Conservation (phyloP, 2,888 invertebrate species). For the Macroteleia sp. region DNA sequence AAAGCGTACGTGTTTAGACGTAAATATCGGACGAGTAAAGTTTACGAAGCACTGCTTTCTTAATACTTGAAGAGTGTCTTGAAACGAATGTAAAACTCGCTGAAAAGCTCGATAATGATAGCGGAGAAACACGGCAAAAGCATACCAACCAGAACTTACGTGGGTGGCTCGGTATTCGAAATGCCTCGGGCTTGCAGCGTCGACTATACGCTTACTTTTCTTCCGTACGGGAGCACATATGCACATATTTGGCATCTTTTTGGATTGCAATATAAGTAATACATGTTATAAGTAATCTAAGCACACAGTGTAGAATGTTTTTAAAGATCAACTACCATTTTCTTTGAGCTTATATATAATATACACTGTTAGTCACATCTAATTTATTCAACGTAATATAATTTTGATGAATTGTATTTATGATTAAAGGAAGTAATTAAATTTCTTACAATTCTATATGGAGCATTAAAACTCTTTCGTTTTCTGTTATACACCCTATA, state of each 20-base stretch:
- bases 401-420: no score
- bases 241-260: slow-evolving; percentile 55
- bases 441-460: no score
- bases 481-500: no score
- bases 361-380: no score
- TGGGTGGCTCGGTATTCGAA: slow-evolving; percentile 63
- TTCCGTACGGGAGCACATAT: slow-evolving; percentile 58
- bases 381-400: no score
- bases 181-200: slow-evolving; percentile 55
- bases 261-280: slow-evolving; percentile 40
- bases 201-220: slow-evolving; percentile 60
- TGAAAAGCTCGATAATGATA: slow-evolving; percentile 80
- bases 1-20: no score
- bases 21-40: slow-evolving; percentile 9
- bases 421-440: no score
- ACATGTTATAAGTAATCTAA: background rate
- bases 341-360: no score
- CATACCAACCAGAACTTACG: slow-evolving; percentile 70
- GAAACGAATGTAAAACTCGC: slow-evolving; percentile 77
- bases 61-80: slow-evolving; percentile 77
- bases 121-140: slow-evolving; percentile 70
- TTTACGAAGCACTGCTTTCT: slow-evolving; percentile 65
- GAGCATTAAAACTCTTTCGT: no score
- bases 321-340: slow-evolving; percentile 5
- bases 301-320: slow-evolving; percentile 16